Conservation (phyloP, 2,888 invertebrate species). For the Belgica antarctica region DNA sequence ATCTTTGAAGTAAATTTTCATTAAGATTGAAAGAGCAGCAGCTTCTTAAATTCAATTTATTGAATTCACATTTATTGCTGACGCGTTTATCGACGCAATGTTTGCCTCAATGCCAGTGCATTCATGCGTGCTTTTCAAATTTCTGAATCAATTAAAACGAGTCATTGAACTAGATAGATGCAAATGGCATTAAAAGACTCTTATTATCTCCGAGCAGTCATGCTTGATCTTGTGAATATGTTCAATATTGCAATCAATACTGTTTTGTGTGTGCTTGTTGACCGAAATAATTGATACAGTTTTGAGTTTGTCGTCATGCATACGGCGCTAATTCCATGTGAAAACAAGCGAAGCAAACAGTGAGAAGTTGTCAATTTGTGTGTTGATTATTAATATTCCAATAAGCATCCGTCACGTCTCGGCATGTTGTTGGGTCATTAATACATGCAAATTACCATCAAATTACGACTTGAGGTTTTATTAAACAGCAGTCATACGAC, state of each 20-base stretch:
- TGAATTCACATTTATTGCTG: too few relatives aligned
- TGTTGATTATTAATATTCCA: neutral
- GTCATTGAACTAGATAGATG: too few relatives aligned
- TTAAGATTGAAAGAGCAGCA: too few relatives aligned
- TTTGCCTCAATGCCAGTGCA: too few relatives aligned
- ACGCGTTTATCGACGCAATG: too few relatives aligned
- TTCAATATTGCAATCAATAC: neutral
- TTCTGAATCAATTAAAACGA: too few relatives aligned
- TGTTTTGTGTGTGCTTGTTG: slow-evolving; percentile 7
- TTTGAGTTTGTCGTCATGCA: neutral
- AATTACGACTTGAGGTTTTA: slow-evolving; percentile 1
- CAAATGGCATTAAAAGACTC: too few relatives aligned
- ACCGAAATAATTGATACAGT: slow-evolving; percentile 31
- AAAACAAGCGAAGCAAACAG: neutral
- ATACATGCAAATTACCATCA: slow-evolving; percentile 28
- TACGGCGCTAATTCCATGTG: slow-evolving; percentile 26
- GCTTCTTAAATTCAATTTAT: too few relatives aligned
- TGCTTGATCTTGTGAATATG: slow-evolving; percentile 1
- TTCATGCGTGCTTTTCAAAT: too few relatives aligned
- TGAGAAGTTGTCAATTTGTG: slow-evolving; percentile 34
- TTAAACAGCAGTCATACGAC: neutral
- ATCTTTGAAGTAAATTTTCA: too few relatives aligned
- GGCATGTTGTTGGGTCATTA: neutral
- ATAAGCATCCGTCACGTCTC: slow-evolving; percentile 12
- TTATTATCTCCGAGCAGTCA: too few relatives aligned